Conservation (phyloP, 2,797 vertebrate species). For the Triplophysa bombifrons region DNA sequence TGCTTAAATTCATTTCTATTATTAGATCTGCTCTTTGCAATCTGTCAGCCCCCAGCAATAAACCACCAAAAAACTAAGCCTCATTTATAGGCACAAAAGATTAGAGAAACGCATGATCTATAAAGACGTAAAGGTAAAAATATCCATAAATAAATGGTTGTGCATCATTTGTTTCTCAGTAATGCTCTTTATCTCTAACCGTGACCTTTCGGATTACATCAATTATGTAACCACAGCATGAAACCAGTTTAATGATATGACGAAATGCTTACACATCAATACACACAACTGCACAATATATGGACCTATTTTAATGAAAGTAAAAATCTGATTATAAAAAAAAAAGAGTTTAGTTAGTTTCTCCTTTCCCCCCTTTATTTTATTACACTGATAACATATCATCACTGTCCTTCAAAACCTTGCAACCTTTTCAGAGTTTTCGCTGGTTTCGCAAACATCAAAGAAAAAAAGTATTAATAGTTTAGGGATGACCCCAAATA, state of each 20-base stretch:
- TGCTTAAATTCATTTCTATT: slow-evolving; percentile 45
- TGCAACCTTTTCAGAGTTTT: no score
- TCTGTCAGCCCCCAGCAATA: slow-evolving; percentile 35
- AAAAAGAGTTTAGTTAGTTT: no score
- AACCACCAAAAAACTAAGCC: slow-evolving; percentile 12
- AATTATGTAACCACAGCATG: slow-evolving; percentile 31
- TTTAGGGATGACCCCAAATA: no score
- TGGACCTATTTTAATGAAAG: neutral
- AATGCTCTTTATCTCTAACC: slow-evolving; percentile 30
- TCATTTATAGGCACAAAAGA: neutral
- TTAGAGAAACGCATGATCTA: neutral
- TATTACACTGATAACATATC: no score
- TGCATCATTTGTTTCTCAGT: neutral
- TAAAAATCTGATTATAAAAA: no score
- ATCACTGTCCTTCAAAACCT: no score
- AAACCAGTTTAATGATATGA: neutral
- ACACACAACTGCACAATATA: no score
- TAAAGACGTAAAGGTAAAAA: neutral
- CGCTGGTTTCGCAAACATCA: no score
- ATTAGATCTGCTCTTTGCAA: slow-evolving; percentile 40
- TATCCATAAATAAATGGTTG: neutral
- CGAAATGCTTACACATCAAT: neutral
- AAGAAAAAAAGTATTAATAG: no score
- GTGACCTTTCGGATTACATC: slow-evolving; percentile 23
- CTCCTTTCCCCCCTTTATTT: no score